Evolutionary conservation across 1,140 invertebrate species (phyloP).

Genomic region (Meloidogyne floridensis): DNA sequence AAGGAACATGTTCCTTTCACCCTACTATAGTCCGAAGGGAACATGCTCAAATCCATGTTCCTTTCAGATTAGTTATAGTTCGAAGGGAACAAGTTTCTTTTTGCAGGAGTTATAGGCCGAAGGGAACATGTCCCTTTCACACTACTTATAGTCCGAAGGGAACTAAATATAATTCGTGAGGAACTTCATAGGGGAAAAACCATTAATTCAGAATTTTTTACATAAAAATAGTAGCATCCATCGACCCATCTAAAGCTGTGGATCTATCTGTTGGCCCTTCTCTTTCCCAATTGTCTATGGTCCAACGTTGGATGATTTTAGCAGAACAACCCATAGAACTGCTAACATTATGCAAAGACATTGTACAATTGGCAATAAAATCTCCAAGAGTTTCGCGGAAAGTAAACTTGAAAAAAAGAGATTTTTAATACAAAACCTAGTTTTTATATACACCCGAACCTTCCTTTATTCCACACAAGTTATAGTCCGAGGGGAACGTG

Average conservation of each 20-base stretch:
- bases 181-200: no score
- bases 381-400: slow-evolving; percentile 63
- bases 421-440: neutral
- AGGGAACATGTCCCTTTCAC: no score
- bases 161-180: no score
- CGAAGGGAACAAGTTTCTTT: no score
- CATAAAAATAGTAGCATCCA: slow-evolving; percentile 1
- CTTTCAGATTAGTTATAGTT: neutral
- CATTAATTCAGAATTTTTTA: neutral
- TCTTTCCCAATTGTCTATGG: slow-evolving; percentile 15
- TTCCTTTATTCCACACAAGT: no score
- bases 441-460: no score
- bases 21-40: no score
- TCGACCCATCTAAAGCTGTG: neutral
- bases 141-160: no score
- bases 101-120: no score
- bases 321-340: slow-evolving; percentile 45
- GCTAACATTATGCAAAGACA: slow-evolving; percentile 43
- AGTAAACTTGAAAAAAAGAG: slow-evolving; percentile 45
- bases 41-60: neutral
- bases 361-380: slow-evolving; percentile 61
- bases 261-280: neutral
- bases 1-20: neutral
- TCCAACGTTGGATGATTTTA: slow-evolving; percentile 54
- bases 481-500: no score